A percentile compares a stretch with the other conserved stretches of the same genome.
phyloP scores from a whole-genome alignment of 2,888 invertebrate species.

The Omphaloscelis lunosa region DNA sequence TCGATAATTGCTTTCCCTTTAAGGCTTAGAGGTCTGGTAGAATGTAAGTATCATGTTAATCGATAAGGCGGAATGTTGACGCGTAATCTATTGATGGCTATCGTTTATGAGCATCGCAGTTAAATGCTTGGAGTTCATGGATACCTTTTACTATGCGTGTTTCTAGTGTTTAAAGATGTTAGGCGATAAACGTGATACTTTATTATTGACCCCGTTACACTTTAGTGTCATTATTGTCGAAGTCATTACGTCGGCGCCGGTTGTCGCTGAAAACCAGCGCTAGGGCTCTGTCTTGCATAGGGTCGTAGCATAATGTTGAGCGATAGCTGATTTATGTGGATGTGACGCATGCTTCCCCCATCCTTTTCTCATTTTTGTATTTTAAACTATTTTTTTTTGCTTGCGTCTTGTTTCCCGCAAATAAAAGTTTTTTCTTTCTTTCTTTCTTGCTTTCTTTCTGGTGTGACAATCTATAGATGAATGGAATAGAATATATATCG shows the following conservation, averaged over 20 bases:
- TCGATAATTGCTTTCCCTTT: conserved; percentile 49
- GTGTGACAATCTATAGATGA: not conserved
- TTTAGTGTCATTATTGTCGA: too few species aligned
- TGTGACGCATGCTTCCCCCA: too few species aligned
- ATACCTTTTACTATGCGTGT: not conserved
- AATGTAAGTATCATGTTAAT: conserved; percentile 38
- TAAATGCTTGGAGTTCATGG: conserved; percentile 6
- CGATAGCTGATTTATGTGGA: too few species aligned
- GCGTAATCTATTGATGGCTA: not conserved
- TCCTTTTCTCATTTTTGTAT: too few species aligned
- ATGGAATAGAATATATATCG: not conserved
- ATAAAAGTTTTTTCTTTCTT: too few species aligned
- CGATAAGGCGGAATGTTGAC: conserved; percentile 26
- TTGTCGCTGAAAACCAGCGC: too few species aligned
- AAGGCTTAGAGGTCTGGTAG: conserved; percentile 20
- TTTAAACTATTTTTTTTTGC: too few species aligned
- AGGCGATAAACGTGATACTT: not conserved
- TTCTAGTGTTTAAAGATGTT: not conserved
- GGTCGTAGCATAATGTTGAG: too few species aligned
- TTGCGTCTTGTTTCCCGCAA: too few species aligned
- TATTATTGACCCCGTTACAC: not conserved
- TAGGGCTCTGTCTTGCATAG: too few species aligned
- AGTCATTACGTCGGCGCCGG: too few species aligned
- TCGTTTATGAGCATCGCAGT: not conserved
- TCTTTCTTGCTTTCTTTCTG: too few species aligned